Evolutionary conservation across 2,797 vertebrate genomes (phyloP), one percentile per base, ranked within the genome.

Genomic region (Naso thynnoides): DNA sequence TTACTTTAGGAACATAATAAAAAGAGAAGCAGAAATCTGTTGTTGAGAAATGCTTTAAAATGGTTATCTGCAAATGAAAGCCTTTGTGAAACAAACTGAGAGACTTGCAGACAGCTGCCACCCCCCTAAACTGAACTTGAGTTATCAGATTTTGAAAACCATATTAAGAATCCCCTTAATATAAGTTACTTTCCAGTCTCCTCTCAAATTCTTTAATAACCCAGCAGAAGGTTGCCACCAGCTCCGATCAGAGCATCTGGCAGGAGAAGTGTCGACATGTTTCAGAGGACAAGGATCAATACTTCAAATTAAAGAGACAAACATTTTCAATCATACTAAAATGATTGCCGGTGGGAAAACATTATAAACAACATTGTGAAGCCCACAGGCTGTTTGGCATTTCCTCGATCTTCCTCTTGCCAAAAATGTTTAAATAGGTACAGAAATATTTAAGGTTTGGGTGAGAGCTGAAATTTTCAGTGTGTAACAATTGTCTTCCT

Each of bases 11-110:
- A 26, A 31, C 18, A 31, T 42, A 26, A 58, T 26, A 6, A 41
- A 6, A 21, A 18, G 57, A 21, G 15, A n/a, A 27, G 23, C 5
- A 5, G 13, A 18, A 19, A 26, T 24, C 38, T 55, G 33, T 54
- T n/a, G 36, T 27, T 29, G 42, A 39, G 19, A 54, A 55, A 41
- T 18, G 19, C 14, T 33, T 56, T 36, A n/a, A 72, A 56, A 49
- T 8, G 14, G 27, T 31, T 5, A 67, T 3, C 33, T 6, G n/a
- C 18, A 45, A 45, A 27, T 2, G 16, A 26, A 39, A 8, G 67
- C 16, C 27, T 73, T 55, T 21, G 50, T 13, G 8, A 60, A 42
- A 41, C 23, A 29, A 53, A 33, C 13, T 11, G 21, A 19, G 27
- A 31, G 18, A 59, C 38, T 29, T 39, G 23, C 1, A 57, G 36